These are phyloP conservation scores for Caenorhabditis sp. DNA, from an alignment of 2,888 invertebrate genomes.

Conservation along the genomic window DNA sequence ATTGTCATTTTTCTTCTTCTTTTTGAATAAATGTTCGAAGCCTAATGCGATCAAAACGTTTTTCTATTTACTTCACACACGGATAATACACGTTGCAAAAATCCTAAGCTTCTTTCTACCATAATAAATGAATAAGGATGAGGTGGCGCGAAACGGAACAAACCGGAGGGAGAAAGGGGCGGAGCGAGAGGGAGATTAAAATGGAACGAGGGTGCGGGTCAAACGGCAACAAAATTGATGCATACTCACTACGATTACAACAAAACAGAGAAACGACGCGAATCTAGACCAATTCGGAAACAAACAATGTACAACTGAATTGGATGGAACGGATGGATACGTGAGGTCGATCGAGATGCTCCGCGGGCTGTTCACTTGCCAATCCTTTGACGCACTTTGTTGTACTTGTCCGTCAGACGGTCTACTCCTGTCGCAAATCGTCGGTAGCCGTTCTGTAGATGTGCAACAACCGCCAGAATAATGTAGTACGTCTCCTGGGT, in stretches of 20 bases:
- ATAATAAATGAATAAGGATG: conserved; percentile 43
- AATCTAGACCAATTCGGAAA: conserved; percentile 21
- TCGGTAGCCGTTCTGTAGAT: conserved; percentile 67
- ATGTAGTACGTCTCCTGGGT: conserved; percentile 71
- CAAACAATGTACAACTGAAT: conserved; percentile 10
- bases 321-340: conserved; percentile 27
- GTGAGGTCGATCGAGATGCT: conserved; percentile 22
- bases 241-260: conserved; percentile 43
- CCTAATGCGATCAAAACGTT: conserved; percentile 9
- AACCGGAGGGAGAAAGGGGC: not conserved
- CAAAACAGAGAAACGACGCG: conserved; percentile 6
- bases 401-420: conserved; percentile 62
- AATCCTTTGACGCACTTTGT: conserved; percentile 61
- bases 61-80: conserved; percentile 47
- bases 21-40: not conserved
- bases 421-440: conserved; percentile 65
- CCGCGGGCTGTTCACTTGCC: conserved; percentile 40
- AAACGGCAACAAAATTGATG: conserved; percentile 35
- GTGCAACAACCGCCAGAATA: conserved; percentile 59
- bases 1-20: not conserved
- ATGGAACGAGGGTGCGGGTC: not conserved
- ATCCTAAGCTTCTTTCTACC: conserved; percentile 42
- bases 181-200: not conserved
- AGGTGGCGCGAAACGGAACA: conserved; percentile 28
- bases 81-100: conserved; percentile 51